phyloP scores from a whole-genome alignment of 2,797 vertebrate species.

The Sebastes itinus region DNA sequence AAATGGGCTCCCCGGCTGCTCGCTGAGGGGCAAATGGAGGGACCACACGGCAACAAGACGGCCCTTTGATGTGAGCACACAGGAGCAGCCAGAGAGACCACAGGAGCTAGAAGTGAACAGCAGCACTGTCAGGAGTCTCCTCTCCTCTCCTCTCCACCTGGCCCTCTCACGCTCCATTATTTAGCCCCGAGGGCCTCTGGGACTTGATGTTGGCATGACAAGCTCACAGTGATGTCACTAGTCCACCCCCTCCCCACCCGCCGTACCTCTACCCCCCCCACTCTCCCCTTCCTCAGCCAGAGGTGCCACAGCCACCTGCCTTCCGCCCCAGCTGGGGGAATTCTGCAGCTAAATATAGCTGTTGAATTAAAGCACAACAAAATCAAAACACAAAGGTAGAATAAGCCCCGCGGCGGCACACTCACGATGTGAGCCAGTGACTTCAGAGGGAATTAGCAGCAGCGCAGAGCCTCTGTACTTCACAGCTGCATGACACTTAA shows the following conservation, averaged over 20 bases:
- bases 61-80: slow-evolving; percentile 79
- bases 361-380: slow-evolving; percentile 69
- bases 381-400: slow-evolving; percentile 74
- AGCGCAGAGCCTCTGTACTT: slow-evolving; percentile 46
- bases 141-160: slow-evolving; percentile 64
- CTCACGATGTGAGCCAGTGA: slow-evolving; percentile 51
- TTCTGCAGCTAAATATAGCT: slow-evolving; percentile 80
- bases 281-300: slow-evolving; percentile 11
- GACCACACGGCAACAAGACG: slow-evolving; percentile 80
- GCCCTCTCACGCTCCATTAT: slow-evolving; percentile 69
- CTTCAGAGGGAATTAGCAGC: slow-evolving; percentile 70
- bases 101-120: slow-evolving; percentile 63
- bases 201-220: slow-evolving; percentile 69
- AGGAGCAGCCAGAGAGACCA: slow-evolving; percentile 69
- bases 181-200: slow-evolving; percentile 53
- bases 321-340: slow-evolving; percentile 75
- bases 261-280: not conserved
- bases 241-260: not conserved
- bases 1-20: slow-evolving; percentile 40
- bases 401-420: slow-evolving; percentile 48
- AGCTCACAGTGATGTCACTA: slow-evolving; percentile 79
- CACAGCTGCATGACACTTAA: slow-evolving; percentile 71
- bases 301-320: slow-evolving; percentile 78
- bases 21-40: slow-evolving; percentile 74
- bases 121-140: slow-evolving; percentile 56